phyloP scores from a whole-genome alignment of 2,797 vertebrate species.

The Pachyuromys duprasi region DNA sequence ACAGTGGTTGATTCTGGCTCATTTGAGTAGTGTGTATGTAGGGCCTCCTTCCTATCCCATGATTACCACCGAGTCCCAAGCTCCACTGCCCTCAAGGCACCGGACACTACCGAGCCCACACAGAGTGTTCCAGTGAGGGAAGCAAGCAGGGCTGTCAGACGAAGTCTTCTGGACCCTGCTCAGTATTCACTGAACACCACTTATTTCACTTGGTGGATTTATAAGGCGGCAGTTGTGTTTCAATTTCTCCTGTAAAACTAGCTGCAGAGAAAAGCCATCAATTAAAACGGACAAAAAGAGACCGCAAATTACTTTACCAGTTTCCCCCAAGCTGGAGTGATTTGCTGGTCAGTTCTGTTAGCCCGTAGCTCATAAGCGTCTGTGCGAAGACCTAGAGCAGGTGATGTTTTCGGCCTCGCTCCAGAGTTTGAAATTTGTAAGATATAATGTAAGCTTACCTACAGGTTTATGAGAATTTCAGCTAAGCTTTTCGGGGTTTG shows the following conservation, averaged over 20 bases:
- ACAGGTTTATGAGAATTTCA: conserved; percentile 67
- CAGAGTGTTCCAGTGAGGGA: background rate
- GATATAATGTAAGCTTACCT: conserved; percentile 52
- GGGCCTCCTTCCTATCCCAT: background rate
- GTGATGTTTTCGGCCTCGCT: conserved; percentile 60
- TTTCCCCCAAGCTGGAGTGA: conserved; percentile 44
- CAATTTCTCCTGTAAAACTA: conserved; percentile 60
- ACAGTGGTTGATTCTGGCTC: background rate
- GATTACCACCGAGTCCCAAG: background rate
- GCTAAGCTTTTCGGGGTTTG: conserved; percentile 45
- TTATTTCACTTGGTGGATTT: conserved; percentile 59
- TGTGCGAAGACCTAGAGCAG: conserved; percentile 50
- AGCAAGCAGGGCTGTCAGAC: background rate
- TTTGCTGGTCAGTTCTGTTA: conserved; percentile 11
- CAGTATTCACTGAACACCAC: background rate
- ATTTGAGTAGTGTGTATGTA: background rate
- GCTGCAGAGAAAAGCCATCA: conserved; percentile 63
- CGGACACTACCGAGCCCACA: background rate
- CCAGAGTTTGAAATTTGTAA: conserved; percentile 55
- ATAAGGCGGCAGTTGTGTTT: conserved; percentile 64
- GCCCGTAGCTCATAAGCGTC: conserved; percentile 19
- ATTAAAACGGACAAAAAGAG: conserved; percentile 71
- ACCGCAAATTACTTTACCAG: conserved; percentile 77
- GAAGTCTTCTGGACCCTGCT: background rate
- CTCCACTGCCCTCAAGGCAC: background rate